Percentiles rank a stretch among this genome's conserved stretches.
Conservation (phyloP, 2,888 invertebrate genomes). For the Xestia xanthographa region DNA sequence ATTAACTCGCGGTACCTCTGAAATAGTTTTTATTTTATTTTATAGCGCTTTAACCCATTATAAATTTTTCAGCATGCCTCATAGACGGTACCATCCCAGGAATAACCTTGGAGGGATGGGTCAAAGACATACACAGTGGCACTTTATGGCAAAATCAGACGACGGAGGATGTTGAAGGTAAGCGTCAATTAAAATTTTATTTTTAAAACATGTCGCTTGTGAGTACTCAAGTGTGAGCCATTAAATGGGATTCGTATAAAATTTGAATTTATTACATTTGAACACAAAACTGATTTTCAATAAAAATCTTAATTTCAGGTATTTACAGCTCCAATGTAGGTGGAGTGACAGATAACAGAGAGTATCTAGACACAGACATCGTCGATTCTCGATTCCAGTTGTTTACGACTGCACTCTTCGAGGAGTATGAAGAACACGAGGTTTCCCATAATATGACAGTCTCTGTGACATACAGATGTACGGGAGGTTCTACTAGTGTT, state of each 20-base stretch:
- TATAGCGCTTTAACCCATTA: background rate
- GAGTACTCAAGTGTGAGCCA: background rate
- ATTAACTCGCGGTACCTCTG: background rate
- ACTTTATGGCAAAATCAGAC: conserved; percentile 69
- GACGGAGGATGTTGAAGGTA: conserved; percentile 75
- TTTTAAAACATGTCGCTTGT: background rate
- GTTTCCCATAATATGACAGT: conserved; percentile 70
- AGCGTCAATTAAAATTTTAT: background rate
- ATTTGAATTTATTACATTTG: background rate
- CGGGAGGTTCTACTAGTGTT: conserved; percentile 66
- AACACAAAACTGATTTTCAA: background rate
- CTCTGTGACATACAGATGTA: conserved; percentile 76
- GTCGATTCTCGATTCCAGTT: conserved; percentile 73
- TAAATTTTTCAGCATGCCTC: conserved; percentile 76
- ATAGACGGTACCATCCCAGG: conserved; percentile 74
- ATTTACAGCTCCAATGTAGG: conserved; percentile 68
- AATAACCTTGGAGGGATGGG: conserved; percentile 60
- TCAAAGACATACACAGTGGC: conserved; percentile 76
- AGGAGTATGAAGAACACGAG: conserved; percentile 83
- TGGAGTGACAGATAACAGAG: conserved; percentile 73
- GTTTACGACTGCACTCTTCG: conserved; percentile 74
- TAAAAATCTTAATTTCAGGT: conserved; percentile 68
- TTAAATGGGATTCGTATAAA: background rate
- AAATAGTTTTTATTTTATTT: conserved; percentile 13
- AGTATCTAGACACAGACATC: conserved; percentile 74